Base-by-base conservation (phyloP, 2,888 invertebrate genomes). In the Tortricodes alternella region DNA sequence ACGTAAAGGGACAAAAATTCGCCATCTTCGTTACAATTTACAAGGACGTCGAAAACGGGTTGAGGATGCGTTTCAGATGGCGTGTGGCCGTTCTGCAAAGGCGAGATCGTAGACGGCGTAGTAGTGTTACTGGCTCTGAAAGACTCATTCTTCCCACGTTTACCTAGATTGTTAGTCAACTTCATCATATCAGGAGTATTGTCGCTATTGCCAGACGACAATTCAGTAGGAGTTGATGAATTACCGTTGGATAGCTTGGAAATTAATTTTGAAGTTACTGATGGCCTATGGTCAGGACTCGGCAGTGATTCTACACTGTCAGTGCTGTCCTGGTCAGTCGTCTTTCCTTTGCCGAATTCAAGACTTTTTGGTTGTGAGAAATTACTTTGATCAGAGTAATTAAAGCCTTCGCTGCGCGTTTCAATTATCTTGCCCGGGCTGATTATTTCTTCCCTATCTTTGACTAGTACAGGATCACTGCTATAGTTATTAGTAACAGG, bases 71-170 rank as follows among this genome's bases (percentile, higher is more conserved):
- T 78, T 1, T 78, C 71, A 2, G 86, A 89, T 52, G 87, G 63
- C 0, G 85, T 83, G 60, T 91, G 91, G 0, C 91, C 91, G 49
- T 91, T 91, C 60, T 86, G 85, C 44, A 91, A 66, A 0, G 91
- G 91, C 0, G 91, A 91, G 63, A 89, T 89, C 0, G 91, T 90
- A 1, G 91, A 90, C 0, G 91, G 89, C 4, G 90, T 91, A 4
- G 87, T 87, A 1, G 77, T 83, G 38, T 87, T 90, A 62, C 85
- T 89, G 2, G 68, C 77, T 55, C 85, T 71, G 61, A 85, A 90
- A 0, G 83, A 83, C 19, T 89, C 90, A 27, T 80, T 83, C 66
- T 88, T 88, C 1, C 70, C 74, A 35, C 78, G 72, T 48, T 83
- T 83, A 0, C 69, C 73, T 68, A 84, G 85, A 41, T 68, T 74